A percentile compares a stretch with the other conserved stretches of the same genome.
These are phyloP conservation scores for Hemibagrus wyckioides DNA, from an alignment of 2,113 vertebrate species.

Conservation along the genomic window DNA sequence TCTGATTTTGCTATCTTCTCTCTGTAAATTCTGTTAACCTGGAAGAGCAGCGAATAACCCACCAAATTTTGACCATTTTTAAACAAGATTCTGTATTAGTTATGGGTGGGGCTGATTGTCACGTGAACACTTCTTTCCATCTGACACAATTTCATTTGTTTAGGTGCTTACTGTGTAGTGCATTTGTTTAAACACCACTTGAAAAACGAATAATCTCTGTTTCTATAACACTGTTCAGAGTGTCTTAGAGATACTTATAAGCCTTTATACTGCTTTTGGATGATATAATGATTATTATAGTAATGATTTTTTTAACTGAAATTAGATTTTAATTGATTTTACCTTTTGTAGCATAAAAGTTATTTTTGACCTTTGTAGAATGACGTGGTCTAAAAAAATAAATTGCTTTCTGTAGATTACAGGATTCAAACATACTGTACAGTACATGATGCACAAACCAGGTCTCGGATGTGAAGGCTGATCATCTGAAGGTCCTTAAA, in stretches of 20 bases:
- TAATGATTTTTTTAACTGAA: neutral
- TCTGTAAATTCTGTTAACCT: constrained; percentile 37
- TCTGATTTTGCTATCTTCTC: neutral
- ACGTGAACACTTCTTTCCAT: constrained; percentile 59
- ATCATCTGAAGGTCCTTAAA: constrained; percentile 19
- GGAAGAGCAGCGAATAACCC: constrained; percentile 51
- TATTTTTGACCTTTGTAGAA: neutral
- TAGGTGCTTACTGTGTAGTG: constrained; percentile 48
- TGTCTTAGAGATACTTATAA: neutral
- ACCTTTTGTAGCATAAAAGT: neutral
- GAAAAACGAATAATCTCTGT: no score
- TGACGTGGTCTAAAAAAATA: neutral
- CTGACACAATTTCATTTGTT: constrained; percentile 61
- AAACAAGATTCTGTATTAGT: constrained; percentile 56
- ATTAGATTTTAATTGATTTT: neutral
- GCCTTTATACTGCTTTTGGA: neutral
- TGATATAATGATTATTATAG: neutral
- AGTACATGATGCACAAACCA: constrained; percentile 5
- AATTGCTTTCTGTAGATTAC: neutral
- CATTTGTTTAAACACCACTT: constrained; percentile 58
- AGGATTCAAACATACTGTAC: neutral
- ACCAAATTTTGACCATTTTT: neutral
- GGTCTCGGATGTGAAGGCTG: neutral
- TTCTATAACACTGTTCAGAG: neutral
- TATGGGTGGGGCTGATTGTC: constrained; percentile 60